phyloP scores from a whole-genome alignment of 2,888 invertebrate genomes.

The Ischnus inquisitorius region DNA sequence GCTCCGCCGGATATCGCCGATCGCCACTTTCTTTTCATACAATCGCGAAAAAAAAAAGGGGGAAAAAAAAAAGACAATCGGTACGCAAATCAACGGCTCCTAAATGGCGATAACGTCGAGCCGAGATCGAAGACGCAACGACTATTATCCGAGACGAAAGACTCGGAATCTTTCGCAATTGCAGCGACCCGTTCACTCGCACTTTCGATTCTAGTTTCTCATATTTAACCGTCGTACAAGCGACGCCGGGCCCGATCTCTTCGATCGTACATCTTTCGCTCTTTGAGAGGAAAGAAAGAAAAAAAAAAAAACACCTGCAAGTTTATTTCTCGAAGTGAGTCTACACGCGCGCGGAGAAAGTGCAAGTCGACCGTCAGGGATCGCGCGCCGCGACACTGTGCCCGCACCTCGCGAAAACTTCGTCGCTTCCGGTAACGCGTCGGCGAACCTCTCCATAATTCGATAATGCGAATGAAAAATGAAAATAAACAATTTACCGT shows the following conservation, averaged over 20 bases:
- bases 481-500: constrained; percentile 56
- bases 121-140: no score
- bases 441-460: neutral
- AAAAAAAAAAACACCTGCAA: constrained; percentile 19
- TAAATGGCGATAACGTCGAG: neutral
- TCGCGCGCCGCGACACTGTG: constrained; percentile 11
- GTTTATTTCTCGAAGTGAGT: constrained; percentile 58
- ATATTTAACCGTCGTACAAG: constrained; percentile 36
- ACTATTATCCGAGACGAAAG: no score
- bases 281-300: constrained; percentile 18
- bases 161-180: neutral
- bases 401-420: constrained; percentile 15
- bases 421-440: constrained; percentile 23
- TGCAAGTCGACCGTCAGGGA: neutral
- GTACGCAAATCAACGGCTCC: neutral
- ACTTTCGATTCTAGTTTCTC: constrained; percentile 47
- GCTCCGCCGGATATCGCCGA: constrained; percentile 32
- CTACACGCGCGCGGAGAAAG: constrained; percentile 32
- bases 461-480: neutral
- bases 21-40: constrained; percentile 53
- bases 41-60: neutral
- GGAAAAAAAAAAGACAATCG: no score
- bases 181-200: neutral
- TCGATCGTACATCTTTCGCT: constrained; percentile 61
- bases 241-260: constrained; percentile 58